Evolutionary conservation across 2,797 vertebrate genomes (phyloP), one percentile per base, ranked within the genome.

Genomic region (Ceryle rudis): DNA sequence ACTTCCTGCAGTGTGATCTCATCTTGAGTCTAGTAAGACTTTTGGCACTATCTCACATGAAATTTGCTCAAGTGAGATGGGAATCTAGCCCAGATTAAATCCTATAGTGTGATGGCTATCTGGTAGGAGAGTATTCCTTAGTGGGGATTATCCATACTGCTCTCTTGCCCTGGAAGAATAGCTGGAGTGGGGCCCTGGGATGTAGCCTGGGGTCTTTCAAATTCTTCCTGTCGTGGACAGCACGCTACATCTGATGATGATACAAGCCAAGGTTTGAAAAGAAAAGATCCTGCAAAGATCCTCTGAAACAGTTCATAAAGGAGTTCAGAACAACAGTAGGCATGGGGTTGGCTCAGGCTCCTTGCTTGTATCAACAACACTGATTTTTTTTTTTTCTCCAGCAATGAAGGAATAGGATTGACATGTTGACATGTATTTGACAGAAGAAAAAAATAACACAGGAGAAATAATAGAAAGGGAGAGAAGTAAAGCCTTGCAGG

Each of bases 121-220:
- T 83, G 23, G 5, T 31, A 69, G 28, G 26, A 81, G 41, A 49
- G 5, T 52, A 81, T 31, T 52, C 20, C 35, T 67, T 16, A 35
- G 6, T 1, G 21, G 4, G 9, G 1, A 0, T 61, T 89, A 29
- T 46, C 46, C 2, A 0, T 73, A 26, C 44, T 71, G 33, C 25
- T 70, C 3, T 44, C 47, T 70, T 73, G 7, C 22, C 14, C 52
- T 55, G 22, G 35, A 73, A 13, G 14, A 55, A 77, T 23, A 77
- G 13, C 42, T 42, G 13, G 26, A 77, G 21, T 14, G 64, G 4
- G 13, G 20, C 2, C 54, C 16, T 74, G 33, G 33, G 55, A 57
- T 69, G 22, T 49, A 52, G 15, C 6, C 14, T 16, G 4, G 2
- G 1, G 2, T 65, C 20, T 60, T 83, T 35, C 55, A 73, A 69